A percentile compares a stretch with the other conserved stretches of the same genome.
Conservation (phyloP, 2,888 invertebrate genomes). For the Spodoptera littoralis region DNA sequence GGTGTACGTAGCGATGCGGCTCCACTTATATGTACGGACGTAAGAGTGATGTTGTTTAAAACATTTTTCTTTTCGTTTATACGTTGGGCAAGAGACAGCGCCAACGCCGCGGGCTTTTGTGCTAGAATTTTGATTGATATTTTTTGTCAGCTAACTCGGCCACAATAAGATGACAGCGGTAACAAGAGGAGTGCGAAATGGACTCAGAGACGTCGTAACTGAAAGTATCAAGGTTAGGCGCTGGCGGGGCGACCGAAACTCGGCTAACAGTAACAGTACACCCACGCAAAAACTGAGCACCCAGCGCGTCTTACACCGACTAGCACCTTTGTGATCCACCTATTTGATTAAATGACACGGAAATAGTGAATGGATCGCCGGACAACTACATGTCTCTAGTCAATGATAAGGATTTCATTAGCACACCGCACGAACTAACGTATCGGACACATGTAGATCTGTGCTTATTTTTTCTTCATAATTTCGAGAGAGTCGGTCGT, state of each 20-base stretch:
- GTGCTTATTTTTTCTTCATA: conserved; percentile 62
- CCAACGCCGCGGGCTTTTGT: conserved; percentile 85
- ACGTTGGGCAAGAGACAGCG: conserved; percentile 78
- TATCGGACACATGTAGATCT: conserved; percentile 55
- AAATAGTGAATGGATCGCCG: conserved; percentile 77
- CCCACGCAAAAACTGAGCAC: conserved; percentile 82
- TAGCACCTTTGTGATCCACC: conserved; percentile 78
- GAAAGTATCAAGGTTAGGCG: conserved; percentile 88
- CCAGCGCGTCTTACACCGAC: conserved; percentile 70
- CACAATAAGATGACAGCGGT: conserved; percentile 87
- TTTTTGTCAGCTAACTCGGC: conserved; percentile 87
- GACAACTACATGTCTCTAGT: conserved; percentile 67
- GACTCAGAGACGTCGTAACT: conserved; percentile 81
- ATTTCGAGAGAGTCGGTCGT: conserved; percentile 69
- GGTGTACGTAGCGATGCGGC: conserved; percentile 72
- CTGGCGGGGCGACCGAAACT: conserved; percentile 82
- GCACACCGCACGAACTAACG: conserved; percentile 54
- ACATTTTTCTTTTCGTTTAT: conserved; percentile 71
- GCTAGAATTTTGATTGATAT: conserved; percentile 89
- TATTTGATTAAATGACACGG: conserved; percentile 81
- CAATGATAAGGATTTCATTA: conserved; percentile 79
- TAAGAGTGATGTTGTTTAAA: conserved; percentile 67
- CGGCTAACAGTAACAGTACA: conserved; percentile 87
- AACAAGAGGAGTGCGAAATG: conserved; percentile 88
- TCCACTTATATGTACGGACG: conserved; percentile 62